These are phyloP conservation scores for Liolophura sinensis DNA, from an alignment of 1,140 invertebrate species.

Conservation along the genomic window DNA sequence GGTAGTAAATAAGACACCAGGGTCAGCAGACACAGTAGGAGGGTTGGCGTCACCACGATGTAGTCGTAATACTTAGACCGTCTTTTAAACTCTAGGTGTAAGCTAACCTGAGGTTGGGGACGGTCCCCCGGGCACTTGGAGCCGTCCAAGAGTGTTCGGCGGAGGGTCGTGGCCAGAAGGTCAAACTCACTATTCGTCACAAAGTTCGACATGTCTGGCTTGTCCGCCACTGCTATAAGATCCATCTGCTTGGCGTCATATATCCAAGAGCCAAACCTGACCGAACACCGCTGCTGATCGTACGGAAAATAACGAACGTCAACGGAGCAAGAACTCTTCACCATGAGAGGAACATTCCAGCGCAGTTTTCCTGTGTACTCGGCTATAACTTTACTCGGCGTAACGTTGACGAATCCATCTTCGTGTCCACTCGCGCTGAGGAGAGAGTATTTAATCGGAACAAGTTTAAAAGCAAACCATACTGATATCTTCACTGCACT, in stretches of 20 bases:
- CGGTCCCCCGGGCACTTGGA: conserved; percentile 43
- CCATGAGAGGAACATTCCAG: conserved; percentile 52
- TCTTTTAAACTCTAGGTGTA: conserved; percentile 38
- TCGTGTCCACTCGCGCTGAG: conserved; percentile 42
- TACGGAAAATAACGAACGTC: conserved; percentile 74
- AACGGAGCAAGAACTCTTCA: conserved; percentile 47
- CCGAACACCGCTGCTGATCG: conserved; percentile 93
- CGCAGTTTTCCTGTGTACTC: conserved; percentile 33
- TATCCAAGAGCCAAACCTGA: conserved; percentile 98
- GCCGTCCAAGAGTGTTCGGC: conserved; percentile 21
- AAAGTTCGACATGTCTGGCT: conserved; percentile 42
- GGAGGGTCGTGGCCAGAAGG: conserved; percentile 19
- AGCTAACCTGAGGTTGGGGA: conserved; percentile 40
- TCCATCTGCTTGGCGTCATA: conserved; percentile 91
- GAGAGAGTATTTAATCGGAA: not conserved
- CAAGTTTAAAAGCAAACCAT: not conserved
- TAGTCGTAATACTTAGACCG: conserved; percentile 56
- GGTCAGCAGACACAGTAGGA: conserved; percentile 54
- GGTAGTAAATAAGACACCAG: conserved; percentile 52
- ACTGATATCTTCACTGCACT: not conserved
- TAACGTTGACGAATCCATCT: conserved; percentile 49
- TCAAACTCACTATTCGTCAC: conserved; percentile 49
- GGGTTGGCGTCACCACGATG: conserved; percentile 55
- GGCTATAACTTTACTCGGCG: conserved; percentile 44
- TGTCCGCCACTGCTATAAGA: conserved; percentile 22